Conservation (phyloP, 1,140 invertebrate species). For the Diorhabda carinulata region DNA sequence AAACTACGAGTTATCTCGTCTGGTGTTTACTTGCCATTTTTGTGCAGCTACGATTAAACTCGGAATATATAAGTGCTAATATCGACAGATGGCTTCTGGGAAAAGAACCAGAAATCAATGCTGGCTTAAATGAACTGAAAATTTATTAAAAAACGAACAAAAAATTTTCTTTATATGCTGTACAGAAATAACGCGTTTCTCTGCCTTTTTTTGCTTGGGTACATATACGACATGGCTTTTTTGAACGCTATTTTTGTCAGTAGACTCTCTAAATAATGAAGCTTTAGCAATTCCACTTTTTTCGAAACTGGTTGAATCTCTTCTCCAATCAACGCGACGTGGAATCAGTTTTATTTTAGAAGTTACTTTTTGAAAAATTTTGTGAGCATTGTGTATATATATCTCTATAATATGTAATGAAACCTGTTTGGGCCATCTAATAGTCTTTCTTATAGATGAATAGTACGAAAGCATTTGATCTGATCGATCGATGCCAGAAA, state of each 20-base stretch:
- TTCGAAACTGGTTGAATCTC: neutral
- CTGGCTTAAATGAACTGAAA: neutral
- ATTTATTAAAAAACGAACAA: slow-evolving; percentile 19
- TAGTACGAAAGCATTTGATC: too few species aligned
- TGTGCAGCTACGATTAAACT: neutral
- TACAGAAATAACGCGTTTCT: slow-evolving; percentile 23
- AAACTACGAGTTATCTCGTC: too few species aligned
- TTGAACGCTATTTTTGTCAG: slow-evolving; percentile 6
- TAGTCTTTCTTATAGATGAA: too few species aligned
- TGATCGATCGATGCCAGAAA: too few species aligned
- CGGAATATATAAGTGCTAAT: neutral
- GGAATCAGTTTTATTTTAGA: neutral
- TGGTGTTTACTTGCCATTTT: too few species aligned
- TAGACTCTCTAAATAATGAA: slow-evolving; percentile 2
- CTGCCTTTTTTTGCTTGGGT: slow-evolving; percentile 17
- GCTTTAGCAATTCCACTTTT: neutral
- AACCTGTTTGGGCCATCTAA: too few species aligned
- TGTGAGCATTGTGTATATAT: too few species aligned
- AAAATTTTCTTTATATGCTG: slow-evolving; percentile 22
- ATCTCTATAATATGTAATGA: too few species aligned
- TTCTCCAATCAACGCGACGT: neutral
- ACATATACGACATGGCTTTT: slow-evolving; percentile 11
- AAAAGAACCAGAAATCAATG: too few species aligned
- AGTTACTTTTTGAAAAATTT: neutral
- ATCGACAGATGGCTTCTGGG: neutral